Evolutionary conservation across 2,888 invertebrate genomes (phyloP).

Genomic region (Onthophagus sagittarius): DNA sequence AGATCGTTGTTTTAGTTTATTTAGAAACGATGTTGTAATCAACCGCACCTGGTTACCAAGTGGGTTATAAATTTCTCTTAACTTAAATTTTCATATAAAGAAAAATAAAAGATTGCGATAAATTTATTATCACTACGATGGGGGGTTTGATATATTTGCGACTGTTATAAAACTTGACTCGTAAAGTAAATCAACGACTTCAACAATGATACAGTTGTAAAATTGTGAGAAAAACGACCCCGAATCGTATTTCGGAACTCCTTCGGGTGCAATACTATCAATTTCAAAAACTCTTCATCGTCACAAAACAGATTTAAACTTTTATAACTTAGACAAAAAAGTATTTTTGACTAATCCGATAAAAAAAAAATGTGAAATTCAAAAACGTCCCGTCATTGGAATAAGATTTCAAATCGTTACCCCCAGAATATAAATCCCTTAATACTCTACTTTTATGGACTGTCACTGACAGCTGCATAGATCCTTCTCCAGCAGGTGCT

Average conservation of each 20-base stretch:
- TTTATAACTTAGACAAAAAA: too few species aligned
- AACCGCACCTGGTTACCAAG: too few species aligned
- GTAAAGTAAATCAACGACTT: neutral
- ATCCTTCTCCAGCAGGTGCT: neutral
- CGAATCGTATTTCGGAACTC: neutral
- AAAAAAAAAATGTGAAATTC: too few species aligned
- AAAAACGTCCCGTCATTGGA: neutral
- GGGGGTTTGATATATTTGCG: neutral
- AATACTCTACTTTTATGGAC: neutral
- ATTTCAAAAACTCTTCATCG: neutral
- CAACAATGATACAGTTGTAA: neutral
- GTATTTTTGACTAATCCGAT: too few species aligned
- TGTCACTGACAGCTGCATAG: neutral
- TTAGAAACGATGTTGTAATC: too few species aligned
- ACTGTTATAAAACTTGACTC: neutral
- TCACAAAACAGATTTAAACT: too few species aligned
- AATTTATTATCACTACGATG: neutral
- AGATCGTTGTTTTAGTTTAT: neutral
- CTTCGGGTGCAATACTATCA: neutral
- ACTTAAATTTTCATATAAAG: too few species aligned
- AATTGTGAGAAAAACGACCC: neutral
- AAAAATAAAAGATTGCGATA: neutral
- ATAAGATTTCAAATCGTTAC: neutral
- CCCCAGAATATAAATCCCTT: neutral
- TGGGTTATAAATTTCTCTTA: too few species aligned